Percentiles rank a stretch among this genome's conserved stretches.
phyloP scores from a whole-genome alignment of 2,888 invertebrate species.

The Pollenia labialis region DNA sequence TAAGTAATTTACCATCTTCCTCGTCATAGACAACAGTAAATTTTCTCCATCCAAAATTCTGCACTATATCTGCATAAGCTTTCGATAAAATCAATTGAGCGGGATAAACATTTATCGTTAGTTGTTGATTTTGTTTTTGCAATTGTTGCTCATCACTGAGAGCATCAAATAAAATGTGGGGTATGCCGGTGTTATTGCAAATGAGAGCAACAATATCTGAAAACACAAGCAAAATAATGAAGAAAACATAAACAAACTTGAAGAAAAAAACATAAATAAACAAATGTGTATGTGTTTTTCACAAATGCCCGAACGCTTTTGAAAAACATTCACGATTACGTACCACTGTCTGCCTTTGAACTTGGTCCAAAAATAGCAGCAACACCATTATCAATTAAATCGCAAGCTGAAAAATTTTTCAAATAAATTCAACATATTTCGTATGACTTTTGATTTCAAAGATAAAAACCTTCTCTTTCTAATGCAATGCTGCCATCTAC shows the following conservation, averaged over 20 bases:
- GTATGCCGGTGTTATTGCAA: conserved; percentile 87
- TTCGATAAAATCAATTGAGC: conserved; percentile 87
- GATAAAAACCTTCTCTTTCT: conserved; percentile 79
- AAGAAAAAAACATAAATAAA: conserved; percentile 21
- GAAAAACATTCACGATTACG: conserved; percentile 54
- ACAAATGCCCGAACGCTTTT: neutral
- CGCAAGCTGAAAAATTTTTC: conserved; percentile 85
- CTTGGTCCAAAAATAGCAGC: conserved; percentile 90
- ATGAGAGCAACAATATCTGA: conserved; percentile 85
- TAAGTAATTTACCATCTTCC: conserved; percentile 86
- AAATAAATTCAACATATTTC: neutral
- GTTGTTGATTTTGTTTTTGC: conserved; percentile 84
- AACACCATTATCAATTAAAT: conserved; percentile 87
- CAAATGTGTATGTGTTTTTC: neutral
- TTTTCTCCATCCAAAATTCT: conserved; percentile 90
- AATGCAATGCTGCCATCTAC: conserved; percentile 79
- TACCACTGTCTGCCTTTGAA: conserved; percentile 83
- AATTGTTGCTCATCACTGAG: conserved; percentile 84
- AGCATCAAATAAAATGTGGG: conserved; percentile 87
- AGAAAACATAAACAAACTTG: conserved; percentile 46
- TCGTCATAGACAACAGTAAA: conserved; percentile 94
- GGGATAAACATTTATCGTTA: conserved; percentile 89
- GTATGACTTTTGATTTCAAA: neutral
- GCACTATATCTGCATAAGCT: conserved; percentile 90
- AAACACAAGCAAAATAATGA: neutral